Conservation (phyloP, 2,113 vertebrate genomes). For the Antigone vipio region DNA sequence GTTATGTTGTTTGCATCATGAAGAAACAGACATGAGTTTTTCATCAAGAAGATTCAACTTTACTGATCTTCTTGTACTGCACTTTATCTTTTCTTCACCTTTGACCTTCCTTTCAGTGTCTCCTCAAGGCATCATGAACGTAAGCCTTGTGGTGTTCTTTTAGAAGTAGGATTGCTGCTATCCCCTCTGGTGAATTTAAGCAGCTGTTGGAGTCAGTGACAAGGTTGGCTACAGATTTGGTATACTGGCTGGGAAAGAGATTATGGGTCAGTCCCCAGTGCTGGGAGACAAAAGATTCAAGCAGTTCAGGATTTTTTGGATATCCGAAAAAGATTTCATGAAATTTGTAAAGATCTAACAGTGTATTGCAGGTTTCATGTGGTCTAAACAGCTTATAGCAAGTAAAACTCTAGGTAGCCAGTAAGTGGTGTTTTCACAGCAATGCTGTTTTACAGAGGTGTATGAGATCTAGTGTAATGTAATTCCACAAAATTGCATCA, state of each 20-base stretch:
- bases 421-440: slow-evolving; percentile 71
- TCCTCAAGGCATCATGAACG: slow-evolving; percentile 85
- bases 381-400: slow-evolving; percentile 79
- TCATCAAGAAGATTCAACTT: slow-evolving; percentile 81
- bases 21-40: slow-evolving; percentile 78
- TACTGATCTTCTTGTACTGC: slow-evolving; percentile 96
- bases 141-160: slow-evolving; percentile 92
- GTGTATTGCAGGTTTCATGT: slow-evolving; percentile 76
- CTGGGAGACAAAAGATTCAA: slow-evolving; percentile 87
- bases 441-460: slow-evolving; percentile 26
- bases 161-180: slow-evolving; percentile 87
- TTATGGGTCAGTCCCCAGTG: slow-evolving; percentile 86
- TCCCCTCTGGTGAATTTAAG: slow-evolving; percentile 89
- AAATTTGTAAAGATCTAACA: slow-evolving; percentile 90
- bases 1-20: slow-evolving; percentile 72
- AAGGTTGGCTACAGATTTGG: slow-evolving; percentile 90
- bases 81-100: slow-evolving; percentile 97
- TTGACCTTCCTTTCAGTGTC: slow-evolving; percentile 89
- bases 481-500: slow-evolving; percentile 37
- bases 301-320: slow-evolving; percentile 86
- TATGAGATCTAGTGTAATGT: not conserved
- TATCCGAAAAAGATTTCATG: slow-evolving; percentile 91
- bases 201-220: slow-evolving; percentile 87
- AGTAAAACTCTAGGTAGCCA: slow-evolving; percentile 69
- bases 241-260: slow-evolving; percentile 94